Percentiles rank a stretch among this genome's conserved stretches.
Conservation (phyloP, 2,113 vertebrate species). For the Entomyzon cyanotis region DNA sequence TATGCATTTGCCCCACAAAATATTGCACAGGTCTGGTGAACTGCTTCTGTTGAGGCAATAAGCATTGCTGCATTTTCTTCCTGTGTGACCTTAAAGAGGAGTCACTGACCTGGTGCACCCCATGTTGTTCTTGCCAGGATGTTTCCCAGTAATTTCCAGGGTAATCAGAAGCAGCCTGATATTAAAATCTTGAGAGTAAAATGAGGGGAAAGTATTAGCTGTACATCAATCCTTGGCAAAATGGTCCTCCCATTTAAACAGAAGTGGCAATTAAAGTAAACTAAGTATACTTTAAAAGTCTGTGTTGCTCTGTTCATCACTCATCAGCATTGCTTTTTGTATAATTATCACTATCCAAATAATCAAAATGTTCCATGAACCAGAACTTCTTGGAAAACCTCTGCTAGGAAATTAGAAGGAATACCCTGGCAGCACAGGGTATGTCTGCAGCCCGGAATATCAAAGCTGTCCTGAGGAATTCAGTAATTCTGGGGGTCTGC, state of each 20-base stretch:
- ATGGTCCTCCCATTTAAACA: not conserved
- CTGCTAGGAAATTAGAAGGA: not conserved
- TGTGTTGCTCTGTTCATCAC: not conserved
- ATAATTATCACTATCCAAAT: not conserved
- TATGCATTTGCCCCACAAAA: not conserved
- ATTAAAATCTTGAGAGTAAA: not conserved
- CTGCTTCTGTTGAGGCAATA: not conserved
- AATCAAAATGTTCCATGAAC: not conserved
- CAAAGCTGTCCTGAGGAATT: not conserved
- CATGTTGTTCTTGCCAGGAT: not conserved
- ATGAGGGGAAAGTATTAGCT: not conserved
- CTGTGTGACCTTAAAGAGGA: not conserved
- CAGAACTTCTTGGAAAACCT: not conserved
- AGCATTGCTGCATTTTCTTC: not conserved
- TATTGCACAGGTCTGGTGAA: not conserved
- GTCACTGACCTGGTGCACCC: not conserved
- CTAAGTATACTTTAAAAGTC: not conserved
- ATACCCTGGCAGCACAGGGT: not conserved
- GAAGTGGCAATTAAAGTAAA: not conserved
- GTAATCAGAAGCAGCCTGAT: not conserved
- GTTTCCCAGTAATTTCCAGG: not conserved
- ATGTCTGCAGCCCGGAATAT: not conserved
- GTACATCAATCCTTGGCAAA: not conserved
- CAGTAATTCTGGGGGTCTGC: not conserved
- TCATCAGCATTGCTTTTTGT: not conserved